A percentile compares a stretch with the other conserved stretches of the same genome.
These are phyloP conservation scores for Mus caroli DNA, from an alignment of 2,797 vertebrate species.

Conservation along the genomic window DNA sequence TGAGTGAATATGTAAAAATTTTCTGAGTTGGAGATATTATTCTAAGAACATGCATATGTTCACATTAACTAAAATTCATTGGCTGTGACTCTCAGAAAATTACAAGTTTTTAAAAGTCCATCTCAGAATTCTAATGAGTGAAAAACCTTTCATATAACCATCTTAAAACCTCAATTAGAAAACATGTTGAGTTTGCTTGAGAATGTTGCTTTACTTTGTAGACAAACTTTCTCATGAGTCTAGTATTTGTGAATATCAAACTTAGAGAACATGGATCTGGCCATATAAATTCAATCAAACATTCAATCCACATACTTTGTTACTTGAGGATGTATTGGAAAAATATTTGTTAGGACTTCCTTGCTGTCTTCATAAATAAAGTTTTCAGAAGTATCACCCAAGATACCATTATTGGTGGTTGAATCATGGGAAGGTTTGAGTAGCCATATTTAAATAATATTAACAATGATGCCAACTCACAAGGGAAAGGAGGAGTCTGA, in stretches of 20 bases:
- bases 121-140: not conserved
- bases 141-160: not conserved
- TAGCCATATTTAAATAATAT: conserved; percentile 39
- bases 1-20: not conserved
- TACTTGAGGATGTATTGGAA: conserved; percentile 25
- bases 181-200: not conserved
- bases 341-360: not conserved
- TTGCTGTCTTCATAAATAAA: not conserved
- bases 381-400: conserved; percentile 34
- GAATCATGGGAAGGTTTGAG: conserved; percentile 13
- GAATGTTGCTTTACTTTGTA: not conserved
- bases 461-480: not conserved
- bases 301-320: not conserved
- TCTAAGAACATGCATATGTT: conserved; percentile 11
- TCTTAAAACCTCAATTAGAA: not conserved
- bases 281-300: conserved; percentile 18
- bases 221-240: conserved; percentile 29
- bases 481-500: not conserved
- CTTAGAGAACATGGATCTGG: not conserved
- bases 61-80: not conserved
- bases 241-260: conserved; percentile 31
- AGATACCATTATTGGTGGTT: conserved; percentile 41
- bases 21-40: not conserved
- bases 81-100: not conserved
- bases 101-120: not conserved